Evolutionary conservation across 2,888 invertebrate species (phyloP).

Genomic region (Adelphocoris suturalis): DNA sequence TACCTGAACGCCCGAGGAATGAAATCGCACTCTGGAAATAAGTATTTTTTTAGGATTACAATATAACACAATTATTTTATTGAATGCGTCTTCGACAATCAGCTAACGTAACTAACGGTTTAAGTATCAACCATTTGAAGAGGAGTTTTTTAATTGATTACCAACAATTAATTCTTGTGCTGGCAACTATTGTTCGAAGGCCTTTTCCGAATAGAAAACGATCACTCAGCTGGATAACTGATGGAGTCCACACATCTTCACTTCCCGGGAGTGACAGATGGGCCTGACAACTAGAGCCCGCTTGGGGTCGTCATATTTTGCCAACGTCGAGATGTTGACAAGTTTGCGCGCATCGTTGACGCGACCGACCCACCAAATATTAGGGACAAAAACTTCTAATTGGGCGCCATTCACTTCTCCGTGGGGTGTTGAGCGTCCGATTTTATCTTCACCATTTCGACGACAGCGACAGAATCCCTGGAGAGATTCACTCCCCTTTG

Average conservation of each 20-base stretch:
- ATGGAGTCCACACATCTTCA: slow-evolving; percentile 8
- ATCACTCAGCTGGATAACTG: background rate
- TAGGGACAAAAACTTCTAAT: background rate
- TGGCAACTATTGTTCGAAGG: too few species aligned
- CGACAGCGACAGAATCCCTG: background rate
- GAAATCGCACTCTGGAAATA: too few species aligned
- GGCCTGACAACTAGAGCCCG: background rate
- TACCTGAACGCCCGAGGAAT: too few species aligned
- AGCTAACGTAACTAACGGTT: too few species aligned
- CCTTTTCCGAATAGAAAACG: too few species aligned
- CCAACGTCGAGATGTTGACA: background rate
- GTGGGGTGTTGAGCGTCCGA: background rate
- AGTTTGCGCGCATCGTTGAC: background rate
- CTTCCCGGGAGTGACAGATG: background rate
- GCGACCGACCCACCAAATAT: background rate
- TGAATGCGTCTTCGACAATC: too few species aligned
- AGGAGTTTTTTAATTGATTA: too few species aligned
- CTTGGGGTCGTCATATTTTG: background rate
- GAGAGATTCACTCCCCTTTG: background rate
- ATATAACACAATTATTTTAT: background rate
- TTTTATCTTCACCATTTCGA: background rate
- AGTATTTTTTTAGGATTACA: too few species aligned
- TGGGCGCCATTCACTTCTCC: background rate
- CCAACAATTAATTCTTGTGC: too few species aligned
- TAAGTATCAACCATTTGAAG: too few species aligned